These are phyloP conservation scores for Lycocerus yunnanus DNA, from an alignment of 2,888 invertebrate genomes.

Conservation along the genomic window DNA sequence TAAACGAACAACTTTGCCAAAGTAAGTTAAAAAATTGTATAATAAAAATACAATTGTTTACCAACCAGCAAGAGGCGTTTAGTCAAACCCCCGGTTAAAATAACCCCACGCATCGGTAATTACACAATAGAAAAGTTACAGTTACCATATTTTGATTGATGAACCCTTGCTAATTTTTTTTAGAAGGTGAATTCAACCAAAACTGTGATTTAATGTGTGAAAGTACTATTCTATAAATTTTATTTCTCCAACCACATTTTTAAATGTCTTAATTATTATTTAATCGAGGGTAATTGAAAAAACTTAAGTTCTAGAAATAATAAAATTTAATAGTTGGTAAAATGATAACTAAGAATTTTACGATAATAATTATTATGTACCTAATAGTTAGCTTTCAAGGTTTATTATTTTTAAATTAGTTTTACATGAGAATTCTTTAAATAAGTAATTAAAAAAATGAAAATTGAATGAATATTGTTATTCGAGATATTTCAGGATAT, in stretches of 20 bases:
- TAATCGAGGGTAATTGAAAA: not conserved
- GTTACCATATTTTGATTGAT: constrained; percentile 50
- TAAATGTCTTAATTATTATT: no score
- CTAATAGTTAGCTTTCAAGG: not conserved
- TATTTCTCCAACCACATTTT: not conserved
- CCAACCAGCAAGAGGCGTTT: not conserved
- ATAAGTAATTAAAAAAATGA: not conserved
- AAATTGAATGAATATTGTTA: not conserved
- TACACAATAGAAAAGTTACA: constrained; percentile 42
- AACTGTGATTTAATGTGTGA: constrained; percentile 3
- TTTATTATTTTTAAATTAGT: not conserved
- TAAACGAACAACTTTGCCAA: not conserved
- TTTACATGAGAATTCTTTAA: not conserved
- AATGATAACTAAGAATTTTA: not conserved
- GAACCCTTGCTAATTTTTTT: constrained; percentile 51
- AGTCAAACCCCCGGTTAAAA: constrained; percentile 2
- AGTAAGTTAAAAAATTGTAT: not conserved
- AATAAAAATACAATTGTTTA: not conserved
- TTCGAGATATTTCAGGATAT: not conserved
- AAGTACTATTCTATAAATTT: not conserved
- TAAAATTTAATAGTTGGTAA: not conserved
- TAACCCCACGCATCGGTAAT: constrained; percentile 38
- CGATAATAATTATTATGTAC: not conserved
- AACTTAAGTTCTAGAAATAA: not conserved
- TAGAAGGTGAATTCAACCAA: constrained; percentile 16